Base-by-base conservation (phyloP, 2,797 vertebrate species). In the Anisognathus igniventris region DNA sequence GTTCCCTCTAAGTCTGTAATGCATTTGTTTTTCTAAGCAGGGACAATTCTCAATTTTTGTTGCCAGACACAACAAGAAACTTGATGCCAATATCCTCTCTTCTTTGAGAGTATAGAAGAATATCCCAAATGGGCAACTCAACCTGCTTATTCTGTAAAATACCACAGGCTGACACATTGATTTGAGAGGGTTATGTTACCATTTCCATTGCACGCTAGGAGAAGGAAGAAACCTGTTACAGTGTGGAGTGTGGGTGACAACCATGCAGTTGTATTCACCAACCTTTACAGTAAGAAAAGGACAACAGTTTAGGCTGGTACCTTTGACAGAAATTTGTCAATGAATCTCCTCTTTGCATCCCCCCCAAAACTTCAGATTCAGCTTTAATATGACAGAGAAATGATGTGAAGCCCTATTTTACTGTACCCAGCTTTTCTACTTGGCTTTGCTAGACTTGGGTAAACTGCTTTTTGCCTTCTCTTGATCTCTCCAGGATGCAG, bases 391-490 rank as follows among this genome's bases (percentile, higher is more conserved):
- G 44, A 64, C 17, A 67, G 56, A 74, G 44, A 74, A 78, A 19
- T n/a, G 22, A 88, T 21, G 18, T 1, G 4, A 75, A 84, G 16
- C 23, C 35, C 44, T 84, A 20, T 51, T 90, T 77, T 54, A 92
- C 16, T 17, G 45, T 48, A 90, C 23, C n/a, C 48, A 76, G 39
- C 8, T 83, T 78, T 82, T 45, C 45, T 60, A 31, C 37, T 40
- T 6, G 6, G n/a, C 70, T 94, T 81, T 6, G 4, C 58, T 57
- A 65, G 50, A 44, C 56, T 79, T 75, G 62, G 11, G 27, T 82
- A 88, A 85, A 93, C 60, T 80, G 78, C 47, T 73, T 92, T 75
- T 75, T 85, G 74, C 31, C 75, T 94, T 86, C 82, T 90, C 84
- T 89, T 92, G 73, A 92, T 92, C 83, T 95, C 35, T 53, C 24